A percentile compares a stretch with the other conserved stretches of the same genome.
These are phyloP conservation scores for Trichomalopsis sarcophagae DNA, from an alignment of 1,140 invertebrate species.

Conservation along the genomic window DNA sequence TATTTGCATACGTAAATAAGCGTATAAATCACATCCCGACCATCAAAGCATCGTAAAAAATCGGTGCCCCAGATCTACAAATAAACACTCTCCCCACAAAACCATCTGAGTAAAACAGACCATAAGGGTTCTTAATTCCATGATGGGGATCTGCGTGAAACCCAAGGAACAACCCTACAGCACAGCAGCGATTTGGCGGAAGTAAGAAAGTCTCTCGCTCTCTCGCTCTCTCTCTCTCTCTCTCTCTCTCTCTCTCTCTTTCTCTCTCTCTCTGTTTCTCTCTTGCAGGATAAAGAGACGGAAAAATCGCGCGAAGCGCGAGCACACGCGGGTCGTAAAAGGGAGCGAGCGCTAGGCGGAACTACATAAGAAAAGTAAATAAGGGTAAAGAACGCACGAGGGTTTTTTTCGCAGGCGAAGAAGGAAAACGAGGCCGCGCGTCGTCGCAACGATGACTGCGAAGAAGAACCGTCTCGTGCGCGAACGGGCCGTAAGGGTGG, in stretches of 20 bases:
- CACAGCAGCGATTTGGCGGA: background rate
- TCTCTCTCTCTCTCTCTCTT: background rate
- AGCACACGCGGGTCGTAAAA: slow-evolving; percentile 2
- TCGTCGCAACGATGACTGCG: background rate
- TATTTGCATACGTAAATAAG: background rate
- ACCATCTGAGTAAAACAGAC: background rate
- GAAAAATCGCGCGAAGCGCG: background rate
- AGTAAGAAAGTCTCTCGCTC: background rate
- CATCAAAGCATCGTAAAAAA: background rate
- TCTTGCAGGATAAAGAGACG: background rate
- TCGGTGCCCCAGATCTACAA: background rate
- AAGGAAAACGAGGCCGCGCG: background rate
- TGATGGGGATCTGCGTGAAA: background rate
- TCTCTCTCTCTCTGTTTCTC: background rate
- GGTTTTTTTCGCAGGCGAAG: background rate
- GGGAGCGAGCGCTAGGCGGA: background rate
- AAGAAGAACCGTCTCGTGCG: background rate
- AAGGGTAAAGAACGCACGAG: background rate
- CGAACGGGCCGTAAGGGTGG: background rate
- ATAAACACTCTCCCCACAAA: background rate
- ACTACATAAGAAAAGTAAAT: slow-evolving; percentile 13
- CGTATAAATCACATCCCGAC: background rate
- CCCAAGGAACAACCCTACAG: background rate
- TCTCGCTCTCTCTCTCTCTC: background rate
- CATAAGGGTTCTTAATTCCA: background rate